Evolutionary conservation across 2,888 invertebrate species (phyloP).

Genomic region (Pimpla rufipes): DNA sequence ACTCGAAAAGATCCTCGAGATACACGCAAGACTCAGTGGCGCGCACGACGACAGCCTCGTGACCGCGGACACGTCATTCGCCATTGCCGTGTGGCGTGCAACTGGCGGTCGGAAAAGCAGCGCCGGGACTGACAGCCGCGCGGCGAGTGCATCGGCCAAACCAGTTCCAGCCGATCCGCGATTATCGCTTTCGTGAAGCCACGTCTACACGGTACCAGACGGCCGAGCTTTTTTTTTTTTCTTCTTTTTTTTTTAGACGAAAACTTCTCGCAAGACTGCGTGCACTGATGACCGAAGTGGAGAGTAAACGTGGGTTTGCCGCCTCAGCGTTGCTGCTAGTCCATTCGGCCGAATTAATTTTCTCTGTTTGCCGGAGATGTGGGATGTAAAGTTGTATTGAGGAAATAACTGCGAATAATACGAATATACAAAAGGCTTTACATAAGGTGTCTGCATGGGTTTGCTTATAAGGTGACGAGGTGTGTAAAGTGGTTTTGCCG

Average conservation of each 20-base stretch:
- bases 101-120: conserved; percentile 73
- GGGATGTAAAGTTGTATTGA: no score
- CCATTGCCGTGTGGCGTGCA: conserved; percentile 79
- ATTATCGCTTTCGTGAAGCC: conserved; percentile 41
- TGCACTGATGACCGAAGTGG: no score
- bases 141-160: conserved; percentile 65
- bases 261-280: neutral
- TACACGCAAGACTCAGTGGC: conserved; percentile 17
- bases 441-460: no score
- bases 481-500: no score
- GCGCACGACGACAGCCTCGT: conserved; percentile 22
- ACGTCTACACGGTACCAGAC: neutral
- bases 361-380: no score
- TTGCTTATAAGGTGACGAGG: no score
- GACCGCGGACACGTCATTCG: conserved; percentile 69
- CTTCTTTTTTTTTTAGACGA: conserved; percentile 3
- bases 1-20: conserved; percentile 35
- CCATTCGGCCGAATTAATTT: no score
- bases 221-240: neutral
- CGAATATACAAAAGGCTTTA: no score
- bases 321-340: no score
- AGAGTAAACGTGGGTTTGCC: no score
- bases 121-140: conserved; percentile 59
- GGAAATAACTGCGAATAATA: no score
- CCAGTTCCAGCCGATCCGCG: conserved; percentile 70